Conservation (phyloP, 2,797 vertebrate genomes). For the Ceyx erithaca region DNA sequence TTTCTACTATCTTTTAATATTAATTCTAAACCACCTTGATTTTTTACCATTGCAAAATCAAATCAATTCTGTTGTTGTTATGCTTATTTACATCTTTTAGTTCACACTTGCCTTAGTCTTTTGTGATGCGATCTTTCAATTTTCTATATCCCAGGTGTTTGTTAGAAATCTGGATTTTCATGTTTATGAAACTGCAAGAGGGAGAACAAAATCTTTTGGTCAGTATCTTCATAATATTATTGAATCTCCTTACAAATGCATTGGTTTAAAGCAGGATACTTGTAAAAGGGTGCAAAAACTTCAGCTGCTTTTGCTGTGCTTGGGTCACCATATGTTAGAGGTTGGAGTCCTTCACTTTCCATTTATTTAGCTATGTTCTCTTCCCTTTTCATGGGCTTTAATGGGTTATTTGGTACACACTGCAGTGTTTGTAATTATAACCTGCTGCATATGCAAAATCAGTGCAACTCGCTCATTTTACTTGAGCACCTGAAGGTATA, state of each 20-base stretch:
- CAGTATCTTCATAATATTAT: neutral
- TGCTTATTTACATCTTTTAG: neutral
- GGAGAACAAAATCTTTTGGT: neutral
- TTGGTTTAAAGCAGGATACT: neutral
- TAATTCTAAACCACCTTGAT: neutral
- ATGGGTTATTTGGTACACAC: neutral
- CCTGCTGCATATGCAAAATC: constrained; percentile 40
- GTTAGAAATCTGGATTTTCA: neutral
- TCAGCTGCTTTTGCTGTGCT: neutral
- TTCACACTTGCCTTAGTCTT: neutral
- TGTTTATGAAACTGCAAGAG: neutral
- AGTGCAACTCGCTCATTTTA: neutral
- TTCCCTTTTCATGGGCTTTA: neutral
- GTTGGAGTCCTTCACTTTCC: neutral
- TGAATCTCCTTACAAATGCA: neutral
- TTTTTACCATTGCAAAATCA: neutral
- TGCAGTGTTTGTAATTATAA: neutral
- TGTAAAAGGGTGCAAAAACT: neutral
- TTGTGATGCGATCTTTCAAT: neutral
- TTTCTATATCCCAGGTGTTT: neutral
- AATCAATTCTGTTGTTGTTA: neutral
- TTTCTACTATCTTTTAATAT: neutral
- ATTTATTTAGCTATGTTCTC: neutral
- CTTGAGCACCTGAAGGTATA: constrained; percentile 54
- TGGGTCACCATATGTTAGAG: neutral